A percentile compares a stretch with the other conserved stretches of the same genome.
phyloP scores from a whole-genome alignment of 2,888 invertebrate species.

The Alviniconcha strummeri region DNA sequence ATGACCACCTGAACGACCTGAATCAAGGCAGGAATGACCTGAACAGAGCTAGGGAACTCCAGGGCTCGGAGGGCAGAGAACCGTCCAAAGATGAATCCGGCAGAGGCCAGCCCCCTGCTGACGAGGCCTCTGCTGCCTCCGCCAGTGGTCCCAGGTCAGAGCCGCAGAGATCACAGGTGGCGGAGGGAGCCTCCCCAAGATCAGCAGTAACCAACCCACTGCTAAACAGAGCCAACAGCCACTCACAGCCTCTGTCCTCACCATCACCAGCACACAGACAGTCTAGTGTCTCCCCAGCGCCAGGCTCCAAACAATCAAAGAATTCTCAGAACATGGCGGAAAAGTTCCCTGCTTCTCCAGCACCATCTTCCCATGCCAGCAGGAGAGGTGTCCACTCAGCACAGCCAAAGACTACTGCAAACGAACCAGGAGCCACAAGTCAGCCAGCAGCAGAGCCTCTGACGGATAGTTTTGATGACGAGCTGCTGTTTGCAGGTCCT shows the following conservation, averaged over 20 bases:
- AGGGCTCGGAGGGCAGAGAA: neutral
- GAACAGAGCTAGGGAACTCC: neutral
- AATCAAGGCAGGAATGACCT: constrained; percentile 51
- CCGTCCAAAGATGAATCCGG: neutral
- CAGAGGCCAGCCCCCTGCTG: neutral
- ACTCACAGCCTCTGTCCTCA: neutral
- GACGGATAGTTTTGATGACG: constrained; percentile 61
- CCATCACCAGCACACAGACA: neutral
- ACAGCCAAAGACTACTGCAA: too few species aligned
- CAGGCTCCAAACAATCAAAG: neutral
- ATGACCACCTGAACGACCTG: constrained; percentile 60
- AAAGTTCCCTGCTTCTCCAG: neutral
- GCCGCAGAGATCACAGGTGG: neutral
- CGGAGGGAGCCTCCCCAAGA: neutral
- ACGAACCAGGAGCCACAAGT: too few species aligned
- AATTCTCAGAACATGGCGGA: neutral
- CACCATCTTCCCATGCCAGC: neutral
- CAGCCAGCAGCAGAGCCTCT: neutral
- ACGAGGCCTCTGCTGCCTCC: neutral
- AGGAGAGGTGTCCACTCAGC: too few species aligned
- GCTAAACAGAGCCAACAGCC: neutral
- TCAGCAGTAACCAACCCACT: too few species aligned
- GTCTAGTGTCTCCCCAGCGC: neutral
- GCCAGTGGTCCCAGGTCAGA: constrained; percentile 2
- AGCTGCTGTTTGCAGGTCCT: constrained; percentile 51